These are phyloP conservation scores for Lerista edwardsae DNA, from an alignment of 2,797 vertebrate genomes.

Conservation along the genomic window DNA sequence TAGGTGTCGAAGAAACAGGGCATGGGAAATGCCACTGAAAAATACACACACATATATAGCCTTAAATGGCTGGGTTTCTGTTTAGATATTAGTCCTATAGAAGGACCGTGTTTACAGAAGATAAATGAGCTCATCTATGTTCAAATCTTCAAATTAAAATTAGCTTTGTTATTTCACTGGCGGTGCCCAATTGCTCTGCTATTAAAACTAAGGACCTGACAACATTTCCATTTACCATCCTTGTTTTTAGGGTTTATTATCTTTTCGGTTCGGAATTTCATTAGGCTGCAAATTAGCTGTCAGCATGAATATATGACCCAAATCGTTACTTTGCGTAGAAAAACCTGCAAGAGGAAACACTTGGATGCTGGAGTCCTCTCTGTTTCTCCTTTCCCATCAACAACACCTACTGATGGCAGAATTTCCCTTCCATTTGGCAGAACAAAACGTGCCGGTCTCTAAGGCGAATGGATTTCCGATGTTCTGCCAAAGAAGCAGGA, in stretches of 20 bases:
- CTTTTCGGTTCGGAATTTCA: constrained; percentile 75
- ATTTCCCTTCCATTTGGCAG: not conserved
- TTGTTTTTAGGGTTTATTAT: constrained; percentile 73
- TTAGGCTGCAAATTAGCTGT: constrained; percentile 76
- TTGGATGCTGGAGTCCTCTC: not conserved
- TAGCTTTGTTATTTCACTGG: constrained; percentile 71
- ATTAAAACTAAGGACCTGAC: constrained; percentile 72
- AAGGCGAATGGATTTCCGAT: not conserved
- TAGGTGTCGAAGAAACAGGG: not conserved
- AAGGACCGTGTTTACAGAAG: constrained; percentile 52
- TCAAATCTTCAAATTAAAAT: constrained; percentile 74
- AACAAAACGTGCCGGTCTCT: not conserved
- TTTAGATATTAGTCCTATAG: constrained; percentile 62
- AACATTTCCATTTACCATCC: constrained; percentile 74
- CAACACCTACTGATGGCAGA: not conserved
- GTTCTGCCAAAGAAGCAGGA: not conserved
- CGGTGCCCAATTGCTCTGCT: constrained; percentile 70
- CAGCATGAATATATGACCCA: constrained; percentile 67
- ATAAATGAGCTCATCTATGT: constrained; percentile 59
- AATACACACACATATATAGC: not conserved
- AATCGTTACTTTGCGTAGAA: constrained; percentile 11
- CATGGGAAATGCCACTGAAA: constrained; percentile 22
- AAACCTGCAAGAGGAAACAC: constrained; percentile 15
- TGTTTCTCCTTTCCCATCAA: not conserved
- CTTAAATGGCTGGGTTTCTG: constrained; percentile 43